Evolutionary conservation across 2,888 invertebrate species (phyloP), one percentile per base, ranked within the genome.

Genomic region (Unio pictorum): DNA sequence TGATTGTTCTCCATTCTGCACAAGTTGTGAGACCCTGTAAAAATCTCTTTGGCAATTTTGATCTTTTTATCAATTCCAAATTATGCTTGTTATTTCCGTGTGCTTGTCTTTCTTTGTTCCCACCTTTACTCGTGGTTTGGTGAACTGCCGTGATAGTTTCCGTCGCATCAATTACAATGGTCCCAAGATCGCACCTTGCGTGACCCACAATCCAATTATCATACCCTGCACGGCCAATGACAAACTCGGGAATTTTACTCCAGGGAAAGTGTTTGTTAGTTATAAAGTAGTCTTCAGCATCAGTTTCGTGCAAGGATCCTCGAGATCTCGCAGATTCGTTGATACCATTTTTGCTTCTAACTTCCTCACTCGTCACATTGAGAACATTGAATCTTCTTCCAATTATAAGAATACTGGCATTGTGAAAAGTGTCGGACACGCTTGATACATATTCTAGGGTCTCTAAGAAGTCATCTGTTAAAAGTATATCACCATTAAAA

Each of bases 181-280:
- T 66, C 55, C 78, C 74, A 4, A 73, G 65, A 15, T 61, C 30
- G 68, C 77, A 77, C 57, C 80, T 66, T 45, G 80, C 78, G 57
- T 78, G 75, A 4, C 65, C 71, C 30, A 78, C 74, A 26, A 80
- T 67, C 76, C 78, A 80, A 67, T 80, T 80, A 63, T 80, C 80
- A 61, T 76, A 79, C 5, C 72, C 79, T 6, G 75, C 76, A 8
- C 75, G 70, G 45, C 79, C 79, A 60, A 79, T 71, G 20, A 79
- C 79, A 20, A 79, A 69, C 7, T 73, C 73, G 26, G 70, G 59
- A 30, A 77, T 74, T 1, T 66, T 54, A 57, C 68, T 57, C 79
- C 79, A 79, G 45, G 76, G 76, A 66, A 75, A 79, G 59, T 61
- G 28, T 58, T 67, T 72, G 11, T 73, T 75, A 17, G 76, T 69